A percentile compares a stretch with the other conserved stretches of the same genome.
Conservation (phyloP, 2,113 vertebrate genomes). For the Cryptomyrus ogoouensis region DNA sequence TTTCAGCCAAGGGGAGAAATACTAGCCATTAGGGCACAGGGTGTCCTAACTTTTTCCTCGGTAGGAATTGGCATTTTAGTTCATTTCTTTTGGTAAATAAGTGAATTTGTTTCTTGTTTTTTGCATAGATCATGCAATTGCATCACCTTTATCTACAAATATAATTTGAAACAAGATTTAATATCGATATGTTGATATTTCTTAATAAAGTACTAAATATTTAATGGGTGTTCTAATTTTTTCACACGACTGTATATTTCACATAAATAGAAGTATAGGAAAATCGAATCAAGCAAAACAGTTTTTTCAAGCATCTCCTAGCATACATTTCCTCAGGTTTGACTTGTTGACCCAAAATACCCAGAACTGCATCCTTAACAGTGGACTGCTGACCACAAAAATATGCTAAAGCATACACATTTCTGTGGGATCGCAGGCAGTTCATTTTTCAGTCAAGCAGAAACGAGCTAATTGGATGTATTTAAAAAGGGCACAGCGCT, state of each 20-base stretch:
- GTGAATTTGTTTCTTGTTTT: too few species aligned
- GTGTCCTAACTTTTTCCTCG: too few species aligned
- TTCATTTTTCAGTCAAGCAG: conserved; percentile 12
- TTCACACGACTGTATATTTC: neutral
- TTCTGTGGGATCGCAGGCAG: neutral
- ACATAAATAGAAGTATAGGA: neutral
- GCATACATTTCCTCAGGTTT: neutral
- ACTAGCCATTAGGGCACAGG: too few species aligned
- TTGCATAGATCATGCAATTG: too few species aligned
- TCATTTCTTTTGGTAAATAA: too few species aligned
- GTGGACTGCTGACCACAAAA: neutral
- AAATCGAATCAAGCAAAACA: neutral
- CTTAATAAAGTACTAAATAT: too few species aligned
- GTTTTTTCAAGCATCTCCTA: neutral
- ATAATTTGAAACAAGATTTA: too few species aligned
- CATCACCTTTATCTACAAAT: too few species aligned
- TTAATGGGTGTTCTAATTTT: too few species aligned
- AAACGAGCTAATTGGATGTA: neutral
- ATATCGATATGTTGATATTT: too few species aligned
- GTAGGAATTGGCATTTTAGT: too few species aligned
- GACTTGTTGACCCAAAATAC: neutral
- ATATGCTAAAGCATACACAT: neutral
- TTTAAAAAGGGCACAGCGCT: neutral
- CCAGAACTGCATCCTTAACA: neutral
- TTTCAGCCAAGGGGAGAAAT: too few species aligned